Conservation (phyloP, 2,797 vertebrate genomes). For the Xiphorhynchus erythropygius region DNA sequence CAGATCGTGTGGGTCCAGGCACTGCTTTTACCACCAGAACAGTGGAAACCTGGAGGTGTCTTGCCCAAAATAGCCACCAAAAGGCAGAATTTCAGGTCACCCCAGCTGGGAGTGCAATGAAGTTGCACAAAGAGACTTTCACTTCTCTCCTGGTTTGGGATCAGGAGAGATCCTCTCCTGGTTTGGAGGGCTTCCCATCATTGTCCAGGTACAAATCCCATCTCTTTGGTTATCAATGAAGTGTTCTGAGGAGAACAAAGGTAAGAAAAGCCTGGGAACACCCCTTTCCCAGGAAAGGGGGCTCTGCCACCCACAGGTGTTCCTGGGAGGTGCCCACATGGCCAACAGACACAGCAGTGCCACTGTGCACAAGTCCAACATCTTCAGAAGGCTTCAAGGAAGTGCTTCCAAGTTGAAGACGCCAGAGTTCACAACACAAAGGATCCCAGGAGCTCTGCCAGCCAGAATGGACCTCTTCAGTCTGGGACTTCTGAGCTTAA, state of each 20-base stretch:
- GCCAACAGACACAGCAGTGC: too few species aligned
- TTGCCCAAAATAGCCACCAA: neutral
- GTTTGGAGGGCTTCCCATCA: neutral
- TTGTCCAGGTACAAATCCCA: neutral
- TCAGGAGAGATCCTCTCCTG: too few species aligned
- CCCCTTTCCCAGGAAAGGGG: neutral
- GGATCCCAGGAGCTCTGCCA: neutral
- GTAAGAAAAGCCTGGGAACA: neutral
- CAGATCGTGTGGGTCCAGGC: neutral
- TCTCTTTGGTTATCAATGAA: neutral
- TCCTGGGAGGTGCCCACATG: rapidly evolving
- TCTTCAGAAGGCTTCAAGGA: neutral
- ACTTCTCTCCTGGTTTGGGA: neutral
- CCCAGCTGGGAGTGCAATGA: neutral
- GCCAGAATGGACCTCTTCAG: neutral
- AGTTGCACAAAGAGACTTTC: neutral
- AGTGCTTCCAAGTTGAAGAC: neutral
- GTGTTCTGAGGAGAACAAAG: neutral
- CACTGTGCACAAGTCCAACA: neutral
- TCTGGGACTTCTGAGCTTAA: neutral
- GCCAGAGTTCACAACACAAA: neutral
- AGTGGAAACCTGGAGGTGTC: neutral
- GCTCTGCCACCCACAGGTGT: neutral
- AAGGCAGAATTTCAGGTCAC: neutral
- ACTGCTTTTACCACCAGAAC: neutral